Base-by-base conservation (phyloP, 1,140 invertebrate species). In the Megalonaias nervosa region DNA sequence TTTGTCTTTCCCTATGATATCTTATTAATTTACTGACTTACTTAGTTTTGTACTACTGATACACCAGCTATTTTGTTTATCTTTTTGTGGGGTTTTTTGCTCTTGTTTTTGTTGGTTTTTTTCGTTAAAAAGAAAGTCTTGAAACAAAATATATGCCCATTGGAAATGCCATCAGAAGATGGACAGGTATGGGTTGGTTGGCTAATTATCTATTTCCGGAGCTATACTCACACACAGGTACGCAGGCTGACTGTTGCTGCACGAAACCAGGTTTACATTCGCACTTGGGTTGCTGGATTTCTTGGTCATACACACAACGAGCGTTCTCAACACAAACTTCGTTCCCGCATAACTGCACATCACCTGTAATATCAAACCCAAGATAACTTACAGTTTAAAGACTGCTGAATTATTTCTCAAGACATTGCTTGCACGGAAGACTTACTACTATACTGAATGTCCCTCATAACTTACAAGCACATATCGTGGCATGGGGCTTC, bases 301-400 rank as follows among this genome's bases (percentile, higher is more conserved):
- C 84, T 59, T 76, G 75, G 74, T 88, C 86, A 67, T 84, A 89
- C 11, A 90, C 89, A 85, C 92, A 92, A 15, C 89, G 82, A 1
- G 91, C 91, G 84, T 93, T 92, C 31, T 89, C 86, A 55, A 91
- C 90, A 80, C 94, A 94, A n/a, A 89, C 89, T 17, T 89, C 89
- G 48, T 92, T 91, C 12, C 90, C 90, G 82, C 88, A 89, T 9
- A 75, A 38, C 14, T 61, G 62, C 15, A 81, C 82, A 17, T 87
- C 93, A 55, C 75, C 85, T 85, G 60, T 17, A 69, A 67, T 61
- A 48, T 59, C 65, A 65, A 48, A 48, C 38, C 38, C 38, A 48
- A 48, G 38, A 48, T 48, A 4, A 48, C 5, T 0, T 48, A 48
- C 38, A 48, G 38, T 6, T 48, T 48, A 11, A 48, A 9, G 11